These are phyloP conservation scores for Chaetodon trifascialis DNA, from an alignment of 2,113 vertebrate genomes.

Conservation along the genomic window DNA sequence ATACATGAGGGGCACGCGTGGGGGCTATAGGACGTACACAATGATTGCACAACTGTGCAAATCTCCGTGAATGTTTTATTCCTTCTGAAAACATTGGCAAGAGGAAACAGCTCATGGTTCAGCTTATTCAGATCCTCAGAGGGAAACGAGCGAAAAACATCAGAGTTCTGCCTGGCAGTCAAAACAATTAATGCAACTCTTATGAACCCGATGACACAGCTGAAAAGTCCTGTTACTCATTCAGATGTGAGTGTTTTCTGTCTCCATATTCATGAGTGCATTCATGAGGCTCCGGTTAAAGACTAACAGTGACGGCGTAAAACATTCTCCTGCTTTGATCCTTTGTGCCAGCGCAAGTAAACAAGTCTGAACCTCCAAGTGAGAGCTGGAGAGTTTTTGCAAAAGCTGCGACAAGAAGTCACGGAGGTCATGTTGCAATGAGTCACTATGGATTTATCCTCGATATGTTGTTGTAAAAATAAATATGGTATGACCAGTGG, in stretches of 20 bases:
- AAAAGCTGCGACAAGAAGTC: background rate
- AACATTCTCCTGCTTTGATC: background rate
- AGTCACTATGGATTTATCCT: constrained; percentile 23
- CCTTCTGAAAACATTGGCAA: background rate
- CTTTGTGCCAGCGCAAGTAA: background rate
- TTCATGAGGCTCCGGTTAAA: background rate
- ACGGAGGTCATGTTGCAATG: background rate
- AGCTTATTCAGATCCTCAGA: background rate
- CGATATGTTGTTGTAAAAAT: background rate
- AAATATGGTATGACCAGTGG: background rate
- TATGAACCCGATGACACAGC: background rate
- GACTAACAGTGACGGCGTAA: background rate
- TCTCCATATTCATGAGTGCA: background rate
- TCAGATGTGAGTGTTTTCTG: background rate
- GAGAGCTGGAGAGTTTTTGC: background rate
- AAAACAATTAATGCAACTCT: background rate
- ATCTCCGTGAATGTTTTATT: background rate
- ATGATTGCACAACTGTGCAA: constrained; percentile 19
- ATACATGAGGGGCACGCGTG: background rate
- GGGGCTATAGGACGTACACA: background rate
- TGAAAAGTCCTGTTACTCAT: background rate
- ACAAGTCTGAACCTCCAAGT: background rate
- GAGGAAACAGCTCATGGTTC: background rate
- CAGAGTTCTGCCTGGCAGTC: background rate
- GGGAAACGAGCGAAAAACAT: background rate